Percentiles rank a stretch among this genome's conserved stretches.
Evolutionary conservation across 1,140 invertebrate species (phyloP).

Genomic region (Leptinotarsa defecta): DNA sequence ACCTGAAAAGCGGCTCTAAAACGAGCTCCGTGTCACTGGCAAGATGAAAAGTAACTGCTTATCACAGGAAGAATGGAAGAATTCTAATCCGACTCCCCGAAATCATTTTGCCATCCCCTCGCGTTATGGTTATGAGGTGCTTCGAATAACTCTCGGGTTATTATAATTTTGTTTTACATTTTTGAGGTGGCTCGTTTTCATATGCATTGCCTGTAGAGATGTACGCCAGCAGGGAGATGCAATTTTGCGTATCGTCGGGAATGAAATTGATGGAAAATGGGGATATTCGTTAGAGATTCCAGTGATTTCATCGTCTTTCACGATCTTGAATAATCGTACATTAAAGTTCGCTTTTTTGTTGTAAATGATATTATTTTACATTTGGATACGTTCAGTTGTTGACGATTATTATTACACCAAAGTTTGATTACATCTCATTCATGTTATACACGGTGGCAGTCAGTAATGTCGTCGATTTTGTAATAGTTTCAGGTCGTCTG

Average conservation of each 20-base stretch:
- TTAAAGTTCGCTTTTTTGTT: too few species aligned
- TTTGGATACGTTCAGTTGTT: too few species aligned
- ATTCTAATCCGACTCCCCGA: constrained; percentile 27
- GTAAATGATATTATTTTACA: too few species aligned
- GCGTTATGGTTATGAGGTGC: constrained; percentile 35
- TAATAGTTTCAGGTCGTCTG: too few species aligned
- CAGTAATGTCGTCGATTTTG: too few species aligned
- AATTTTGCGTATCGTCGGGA: not conserved
- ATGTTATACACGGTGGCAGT: too few species aligned
- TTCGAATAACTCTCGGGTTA: constrained; percentile 41
- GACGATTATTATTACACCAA: too few species aligned
- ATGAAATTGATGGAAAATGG: constrained; percentile 11
- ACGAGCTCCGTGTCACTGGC: constrained; percentile 29
- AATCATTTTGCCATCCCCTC: constrained; percentile 31
- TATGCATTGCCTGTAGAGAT: constrained; percentile 26
- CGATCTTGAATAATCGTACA: too few species aligned
- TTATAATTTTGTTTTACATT: constrained; percentile 44
- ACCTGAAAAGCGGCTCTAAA: constrained; percentile 36
- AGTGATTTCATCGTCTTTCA: too few species aligned
- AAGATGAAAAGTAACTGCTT: constrained; percentile 46
- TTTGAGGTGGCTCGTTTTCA: constrained; percentile 29
- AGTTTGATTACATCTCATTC: too few species aligned
- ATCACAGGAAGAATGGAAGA: constrained; percentile 38
- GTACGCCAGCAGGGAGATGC: not conserved
- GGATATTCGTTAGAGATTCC: too few species aligned